Evolutionary conservation across 2,888 invertebrate genomes (phyloP).

Genomic region (Drosophila subsilvestris): DNA sequence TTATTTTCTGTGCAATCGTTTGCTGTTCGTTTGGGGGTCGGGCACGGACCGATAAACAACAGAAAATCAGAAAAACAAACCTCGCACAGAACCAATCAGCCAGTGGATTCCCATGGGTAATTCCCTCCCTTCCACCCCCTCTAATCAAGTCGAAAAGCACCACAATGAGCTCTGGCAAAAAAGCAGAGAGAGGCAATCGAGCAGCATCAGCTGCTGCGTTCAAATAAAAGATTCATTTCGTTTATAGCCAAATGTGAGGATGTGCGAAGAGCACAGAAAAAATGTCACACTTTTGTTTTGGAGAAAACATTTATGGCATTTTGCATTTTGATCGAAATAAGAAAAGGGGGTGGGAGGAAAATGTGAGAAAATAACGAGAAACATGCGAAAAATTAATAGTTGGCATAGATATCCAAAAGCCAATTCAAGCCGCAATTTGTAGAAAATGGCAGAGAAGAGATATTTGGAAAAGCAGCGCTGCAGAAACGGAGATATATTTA

Average conservation of each 20-base stretch:
- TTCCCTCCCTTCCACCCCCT: constrained; percentile 2
- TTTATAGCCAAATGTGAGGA: constrained; percentile 37
- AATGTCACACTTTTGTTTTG: constrained; percentile 28
- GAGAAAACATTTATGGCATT: not conserved
- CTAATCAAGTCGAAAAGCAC: constrained; percentile 37
- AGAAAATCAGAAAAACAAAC: constrained; percentile 37
- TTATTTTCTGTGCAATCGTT: constrained; percentile 17
- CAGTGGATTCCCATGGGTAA: constrained; percentile 52
- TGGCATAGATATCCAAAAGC: too few species aligned
- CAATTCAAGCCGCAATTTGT: too few species aligned
- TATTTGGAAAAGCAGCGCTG: too few species aligned
- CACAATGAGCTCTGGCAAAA: constrained; percentile 19
- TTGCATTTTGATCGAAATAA: not conserved
- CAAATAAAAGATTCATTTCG: constrained; percentile 44
- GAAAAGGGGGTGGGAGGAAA: not conserved
- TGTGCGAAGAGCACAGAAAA: not conserved
- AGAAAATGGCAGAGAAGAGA: too few species aligned
- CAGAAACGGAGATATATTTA: too few species aligned
- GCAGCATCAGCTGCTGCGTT: constrained; percentile 46
- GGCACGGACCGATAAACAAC: constrained; percentile 23
- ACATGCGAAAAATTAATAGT: too few species aligned
- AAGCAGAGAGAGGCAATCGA: constrained; percentile 4
- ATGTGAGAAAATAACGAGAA: not conserved
- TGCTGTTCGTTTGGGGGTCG: constrained; percentile 18
- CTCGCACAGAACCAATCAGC: constrained; percentile 63